A percentile compares a stretch with the other conserved stretches of the same genome.
Conservation (phyloP, 2,113 vertebrate species). For the Condylura cristata region DNA sequence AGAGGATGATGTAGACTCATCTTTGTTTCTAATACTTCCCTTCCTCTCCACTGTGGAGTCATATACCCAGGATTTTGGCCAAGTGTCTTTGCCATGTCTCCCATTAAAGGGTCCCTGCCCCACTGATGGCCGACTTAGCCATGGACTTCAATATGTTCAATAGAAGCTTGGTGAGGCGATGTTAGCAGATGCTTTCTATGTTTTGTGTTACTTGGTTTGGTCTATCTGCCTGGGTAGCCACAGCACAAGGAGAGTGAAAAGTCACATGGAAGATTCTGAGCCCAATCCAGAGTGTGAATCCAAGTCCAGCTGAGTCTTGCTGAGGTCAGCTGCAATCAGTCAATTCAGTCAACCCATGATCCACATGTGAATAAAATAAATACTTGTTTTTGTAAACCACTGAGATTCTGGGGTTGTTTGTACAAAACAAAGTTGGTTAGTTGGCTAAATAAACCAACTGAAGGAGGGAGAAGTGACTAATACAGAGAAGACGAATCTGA, state of each 20-base stretch:
- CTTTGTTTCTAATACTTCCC: not conserved
- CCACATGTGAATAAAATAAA: not conserved
- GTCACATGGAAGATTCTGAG: not conserved
- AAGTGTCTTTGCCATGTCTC: not conserved
- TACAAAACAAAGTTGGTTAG: not conserved
- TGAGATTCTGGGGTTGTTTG: not conserved
- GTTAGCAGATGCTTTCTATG: not conserved
- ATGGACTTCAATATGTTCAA: not conserved
- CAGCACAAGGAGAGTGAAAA: not conserved
- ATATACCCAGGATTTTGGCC: not conserved
- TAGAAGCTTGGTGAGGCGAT: not conserved
- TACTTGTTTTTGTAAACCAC: not conserved
- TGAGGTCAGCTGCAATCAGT: not conserved
- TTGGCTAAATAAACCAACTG: too few relatives aligned
- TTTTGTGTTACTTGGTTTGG: not conserved
- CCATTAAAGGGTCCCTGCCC: not conserved
- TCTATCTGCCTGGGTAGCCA: not conserved
- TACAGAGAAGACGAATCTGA: not conserved
- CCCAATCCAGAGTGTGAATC: not conserved
- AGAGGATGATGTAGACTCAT: not conserved
- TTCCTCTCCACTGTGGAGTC: not conserved
- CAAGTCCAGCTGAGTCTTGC: not conserved
- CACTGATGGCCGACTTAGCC: not conserved
- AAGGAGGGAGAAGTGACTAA: not conserved
- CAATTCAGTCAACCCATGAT: not conserved